Percentiles rank a stretch among this genome's conserved stretches.
phyloP scores from a whole-genome alignment of 1,140 invertebrate genomes.

The Drosophila punjabiensis region DNA sequence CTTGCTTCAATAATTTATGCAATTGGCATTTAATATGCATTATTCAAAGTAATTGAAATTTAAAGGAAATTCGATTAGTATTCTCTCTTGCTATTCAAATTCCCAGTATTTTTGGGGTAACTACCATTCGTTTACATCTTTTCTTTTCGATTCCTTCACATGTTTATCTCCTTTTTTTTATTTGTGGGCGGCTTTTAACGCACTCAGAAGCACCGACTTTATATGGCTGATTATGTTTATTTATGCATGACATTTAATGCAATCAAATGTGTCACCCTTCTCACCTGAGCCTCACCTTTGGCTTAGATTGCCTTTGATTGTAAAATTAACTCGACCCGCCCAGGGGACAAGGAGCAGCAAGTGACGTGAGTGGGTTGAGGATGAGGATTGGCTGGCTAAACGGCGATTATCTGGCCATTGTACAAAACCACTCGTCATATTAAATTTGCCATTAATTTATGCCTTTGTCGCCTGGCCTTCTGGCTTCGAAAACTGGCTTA shows the following conservation, averaged over 20 bases:
- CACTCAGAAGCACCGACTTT: conserved; percentile 40
- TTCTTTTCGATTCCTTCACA: neutral
- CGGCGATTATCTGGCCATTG: conserved; percentile 67
- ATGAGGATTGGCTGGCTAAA: conserved; percentile 32
- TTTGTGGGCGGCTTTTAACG: conserved; percentile 46
- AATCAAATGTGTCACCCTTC: conserved; percentile 59
- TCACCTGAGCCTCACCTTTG: conserved; percentile 9
- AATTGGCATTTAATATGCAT: neutral
- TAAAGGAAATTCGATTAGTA: neutral
- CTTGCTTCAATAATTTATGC: neutral
- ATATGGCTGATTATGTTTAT: conserved; percentile 77
- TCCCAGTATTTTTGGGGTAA: neutral
- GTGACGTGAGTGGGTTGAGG: neutral
- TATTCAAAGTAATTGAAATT: neutral
- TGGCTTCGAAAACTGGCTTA: conserved; percentile 47
- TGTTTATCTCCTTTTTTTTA: conserved; percentile 12
- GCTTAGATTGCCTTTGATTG: conserved; percentile 59
- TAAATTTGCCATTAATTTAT: conserved; percentile 73
- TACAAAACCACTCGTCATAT: conserved; percentile 55
- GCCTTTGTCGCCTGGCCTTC: conserved; percentile 37
- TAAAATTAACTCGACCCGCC: conserved; percentile 63
- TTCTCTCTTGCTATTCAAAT: neutral
- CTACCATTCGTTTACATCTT: conserved; percentile 5
- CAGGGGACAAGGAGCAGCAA: conserved; percentile 14
- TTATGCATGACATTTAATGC: conserved; percentile 79